phyloP scores from a whole-genome alignment of 2,888 invertebrate species.

The Polyommatus icarus region DNA sequence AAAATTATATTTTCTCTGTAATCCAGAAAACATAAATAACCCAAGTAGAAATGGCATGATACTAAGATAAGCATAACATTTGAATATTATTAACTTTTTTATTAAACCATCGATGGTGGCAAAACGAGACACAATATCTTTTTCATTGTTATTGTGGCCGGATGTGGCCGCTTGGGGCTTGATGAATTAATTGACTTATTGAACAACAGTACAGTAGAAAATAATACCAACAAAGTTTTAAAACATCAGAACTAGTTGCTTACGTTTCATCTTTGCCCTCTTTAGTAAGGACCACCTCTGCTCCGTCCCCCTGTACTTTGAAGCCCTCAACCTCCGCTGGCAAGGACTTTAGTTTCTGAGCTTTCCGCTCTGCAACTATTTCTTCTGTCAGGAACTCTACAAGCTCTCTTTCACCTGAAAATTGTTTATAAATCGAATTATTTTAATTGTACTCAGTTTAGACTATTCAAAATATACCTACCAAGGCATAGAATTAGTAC shows the following conservation, averaged over 20 bases:
- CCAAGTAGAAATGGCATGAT: no score
- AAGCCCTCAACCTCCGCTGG: constrained; percentile 91
- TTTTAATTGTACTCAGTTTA: background rate
- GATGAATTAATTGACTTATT: no score
- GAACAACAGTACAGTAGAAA: no score
- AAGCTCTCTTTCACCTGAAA: constrained; percentile 90
- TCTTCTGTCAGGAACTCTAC: constrained; percentile 96
- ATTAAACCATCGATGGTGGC: no score
- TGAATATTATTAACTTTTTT: no score
- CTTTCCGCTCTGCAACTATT: constrained; percentile 93
- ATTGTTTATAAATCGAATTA: background rate
- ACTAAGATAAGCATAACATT: no score
- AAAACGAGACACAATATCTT: no score
- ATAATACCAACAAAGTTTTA: background rate
- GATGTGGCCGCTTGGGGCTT: no score
- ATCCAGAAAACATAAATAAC: no score
- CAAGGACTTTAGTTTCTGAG: constrained; percentile 86
- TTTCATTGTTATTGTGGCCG: no score
- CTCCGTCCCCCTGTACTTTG: constrained; percentile 87
- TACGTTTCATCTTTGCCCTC: constrained; percentile 85
- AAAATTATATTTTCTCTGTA: no score
- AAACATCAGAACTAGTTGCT: constrained; percentile 49
- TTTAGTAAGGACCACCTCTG: constrained; percentile 92
- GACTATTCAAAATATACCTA: background rate
- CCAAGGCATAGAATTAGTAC: background rate